These are phyloP conservation scores for Nymphalis urticae DNA, from an alignment of 2,888 invertebrate genomes.

Conservation along the genomic window DNA sequence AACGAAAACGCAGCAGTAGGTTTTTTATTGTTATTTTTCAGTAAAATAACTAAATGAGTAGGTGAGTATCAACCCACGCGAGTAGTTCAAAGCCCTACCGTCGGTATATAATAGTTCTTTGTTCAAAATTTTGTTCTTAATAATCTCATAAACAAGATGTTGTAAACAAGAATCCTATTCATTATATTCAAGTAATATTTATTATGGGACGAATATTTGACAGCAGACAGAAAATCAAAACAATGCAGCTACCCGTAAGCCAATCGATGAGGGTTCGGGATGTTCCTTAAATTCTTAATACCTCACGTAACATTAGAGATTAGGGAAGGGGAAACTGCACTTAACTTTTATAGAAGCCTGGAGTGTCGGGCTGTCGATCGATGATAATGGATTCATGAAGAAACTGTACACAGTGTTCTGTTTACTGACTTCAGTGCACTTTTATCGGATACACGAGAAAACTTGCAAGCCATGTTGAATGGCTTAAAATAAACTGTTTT, in stretches of 20 bases:
- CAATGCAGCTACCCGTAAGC: slow-evolving; percentile 43
- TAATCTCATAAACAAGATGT: background rate
- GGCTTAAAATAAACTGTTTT: background rate
- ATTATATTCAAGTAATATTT: background rate
- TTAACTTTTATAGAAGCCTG: slow-evolving; percentile 73
- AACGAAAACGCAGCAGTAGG: too few species aligned
- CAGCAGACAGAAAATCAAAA: slow-evolving; percentile 37
- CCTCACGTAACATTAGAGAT: slow-evolving; percentile 79
- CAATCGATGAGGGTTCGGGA: slow-evolving; percentile 55
- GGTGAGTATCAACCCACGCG: too few species aligned
- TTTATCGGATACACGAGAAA: slow-evolving; percentile 13
- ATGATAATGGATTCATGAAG: slow-evolving; percentile 48
- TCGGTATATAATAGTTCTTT: too few species aligned
- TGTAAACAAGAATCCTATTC: too few species aligned
- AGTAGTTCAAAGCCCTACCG: too few species aligned
- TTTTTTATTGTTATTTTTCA: too few species aligned
- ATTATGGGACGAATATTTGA: background rate
- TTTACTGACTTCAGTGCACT: slow-evolving; percentile 29
- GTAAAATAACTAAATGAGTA: too few species aligned
- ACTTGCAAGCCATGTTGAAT: background rate
- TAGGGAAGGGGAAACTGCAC: slow-evolving; percentile 64
- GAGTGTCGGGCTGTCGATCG: slow-evolving; percentile 59
- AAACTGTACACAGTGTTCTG: slow-evolving; percentile 25
- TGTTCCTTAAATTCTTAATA: slow-evolving; percentile 78
- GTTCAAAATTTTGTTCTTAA: background rate